These are phyloP conservation scores for Anser brachyrhynchus DNA, from an alignment of 2,113 vertebrate species.

Conservation along the genomic window DNA sequence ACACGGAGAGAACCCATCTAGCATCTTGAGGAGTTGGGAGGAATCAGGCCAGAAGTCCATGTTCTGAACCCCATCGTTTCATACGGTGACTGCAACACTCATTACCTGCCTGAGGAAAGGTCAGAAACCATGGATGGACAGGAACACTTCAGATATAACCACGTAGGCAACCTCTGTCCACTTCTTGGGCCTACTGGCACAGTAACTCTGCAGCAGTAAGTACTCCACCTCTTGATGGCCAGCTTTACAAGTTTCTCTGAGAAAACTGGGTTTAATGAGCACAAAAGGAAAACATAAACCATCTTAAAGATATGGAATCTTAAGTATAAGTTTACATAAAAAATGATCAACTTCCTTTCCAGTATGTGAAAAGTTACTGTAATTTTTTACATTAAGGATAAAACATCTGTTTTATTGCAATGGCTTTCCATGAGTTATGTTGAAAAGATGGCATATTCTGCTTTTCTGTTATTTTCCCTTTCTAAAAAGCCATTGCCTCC, in stretches of 20 bases:
- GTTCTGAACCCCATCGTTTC: not conserved
- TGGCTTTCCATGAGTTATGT: not conserved
- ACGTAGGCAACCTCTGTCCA: not conserved
- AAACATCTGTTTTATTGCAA: not conserved
- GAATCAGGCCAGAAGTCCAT: not conserved
- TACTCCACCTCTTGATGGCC: not conserved
- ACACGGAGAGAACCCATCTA: fast-evolving
- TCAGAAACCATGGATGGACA: not conserved
- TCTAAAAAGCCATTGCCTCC: not conserved
- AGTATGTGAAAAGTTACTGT: not conserved
- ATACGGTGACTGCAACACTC: not conserved
- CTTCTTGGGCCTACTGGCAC: not conserved
- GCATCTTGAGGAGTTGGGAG: not conserved
- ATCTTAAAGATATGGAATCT: not conserved
- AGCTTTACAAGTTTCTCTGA: not conserved
- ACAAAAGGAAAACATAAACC: not conserved
- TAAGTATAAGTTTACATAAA: not conserved
- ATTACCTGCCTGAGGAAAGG: fast-evolving
- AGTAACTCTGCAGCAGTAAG: not conserved
- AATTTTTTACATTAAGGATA: not conserved
- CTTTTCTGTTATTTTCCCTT: not conserved
- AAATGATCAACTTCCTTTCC: not conserved
- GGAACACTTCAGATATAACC: not conserved
- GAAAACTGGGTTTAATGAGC: not conserved
- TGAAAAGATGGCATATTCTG: not conserved